Evolutionary conservation across 2,113 vertebrate genomes (phyloP), one percentile per base, ranked within the genome.

Genomic region (Oncorhynchus gorbuscha): DNA sequence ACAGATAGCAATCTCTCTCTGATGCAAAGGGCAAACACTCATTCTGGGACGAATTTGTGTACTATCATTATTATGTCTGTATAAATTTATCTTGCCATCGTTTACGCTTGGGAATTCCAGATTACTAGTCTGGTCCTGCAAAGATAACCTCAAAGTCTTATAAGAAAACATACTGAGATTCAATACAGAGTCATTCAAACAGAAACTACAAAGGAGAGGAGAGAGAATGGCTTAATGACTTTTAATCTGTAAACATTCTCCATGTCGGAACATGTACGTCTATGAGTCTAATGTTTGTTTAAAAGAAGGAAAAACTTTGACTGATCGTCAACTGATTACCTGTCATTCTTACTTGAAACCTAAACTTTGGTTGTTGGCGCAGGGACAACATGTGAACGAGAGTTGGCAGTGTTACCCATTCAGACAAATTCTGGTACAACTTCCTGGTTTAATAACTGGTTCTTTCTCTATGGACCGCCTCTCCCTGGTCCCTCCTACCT

Each of bases 21-120:
- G 90, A 92, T 90, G 86, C 79, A 83, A 84, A 45, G 39, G 49
- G 85, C 51, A 55, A 22, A 62, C n/a, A 9, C 18, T n/a, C 90
- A 86, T 83, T 82, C 79, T 76, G 73, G 45, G 45, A 70, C 1
- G 20, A 48, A 28, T 45, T 32, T 74, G 77, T 88, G 83, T 59
- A 79, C 83, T 82, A 79, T 87, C 88, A 88, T 91, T 94, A 93
- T 94, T 94, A 89, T 93, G 92, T 89, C 91, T 94, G 80, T 79
- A 86, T 84, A 80, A 80, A 85, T 90, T 92, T 92, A 94, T 94
- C 93, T 91, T 49, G 72, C 88, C 85, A 88, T 92, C 86, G 84
- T 91, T 92, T 89, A 85, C 82, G 80, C 85, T 83, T 84, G 77
- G 82, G 92, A 93, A 93, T 93, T 91, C 85, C 73, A 92, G 89